A percentile compares a stretch with the other conserved stretches of the same genome.
Conservation (phyloP, 2,113 vertebrate genomes). For the Mesocricetus auratus region DNA sequence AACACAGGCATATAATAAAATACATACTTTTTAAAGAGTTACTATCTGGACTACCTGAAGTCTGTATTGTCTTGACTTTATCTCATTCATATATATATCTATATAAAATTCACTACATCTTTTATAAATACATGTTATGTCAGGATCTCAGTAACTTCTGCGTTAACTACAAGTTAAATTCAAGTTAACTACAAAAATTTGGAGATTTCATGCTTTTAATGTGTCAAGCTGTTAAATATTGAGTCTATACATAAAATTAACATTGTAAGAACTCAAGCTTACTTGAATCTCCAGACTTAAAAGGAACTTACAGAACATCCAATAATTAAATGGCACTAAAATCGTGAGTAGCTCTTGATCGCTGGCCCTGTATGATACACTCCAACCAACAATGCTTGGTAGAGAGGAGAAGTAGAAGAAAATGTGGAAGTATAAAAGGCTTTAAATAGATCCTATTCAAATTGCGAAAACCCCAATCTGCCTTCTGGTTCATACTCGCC, state of each 20-base stretch:
- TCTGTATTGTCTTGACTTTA: constrained; percentile 20
- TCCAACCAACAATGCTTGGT: neutral
- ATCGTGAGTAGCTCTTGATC: neutral
- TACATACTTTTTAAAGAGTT: neutral
- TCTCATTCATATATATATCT: no score
- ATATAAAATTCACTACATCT: no score
- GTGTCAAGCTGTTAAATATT: neutral
- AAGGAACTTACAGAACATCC: constrained; percentile 35
- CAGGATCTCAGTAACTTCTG: constrained; percentile 14
- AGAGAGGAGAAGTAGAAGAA: neutral
- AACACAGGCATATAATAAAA: neutral
- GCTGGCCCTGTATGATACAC: neutral
- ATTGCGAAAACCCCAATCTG: neutral
- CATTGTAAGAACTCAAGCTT: constrained; percentile 31
- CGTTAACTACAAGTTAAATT: no score
- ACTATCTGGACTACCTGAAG: neutral
- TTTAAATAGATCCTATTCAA: neutral
- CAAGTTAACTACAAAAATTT: constrained; percentile 24
- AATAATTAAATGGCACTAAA: neutral
- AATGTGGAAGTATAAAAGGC: neutral
- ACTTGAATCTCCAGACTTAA: constrained; percentile 29
- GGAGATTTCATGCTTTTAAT: neutral
- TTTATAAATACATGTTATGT: constrained; percentile 49
- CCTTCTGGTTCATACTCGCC: neutral
- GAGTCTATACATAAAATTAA: constrained; percentile 1